Evolutionary conservation across 2,888 invertebrate genomes (phyloP).

Genomic region (Baccha elongata): DNA sequence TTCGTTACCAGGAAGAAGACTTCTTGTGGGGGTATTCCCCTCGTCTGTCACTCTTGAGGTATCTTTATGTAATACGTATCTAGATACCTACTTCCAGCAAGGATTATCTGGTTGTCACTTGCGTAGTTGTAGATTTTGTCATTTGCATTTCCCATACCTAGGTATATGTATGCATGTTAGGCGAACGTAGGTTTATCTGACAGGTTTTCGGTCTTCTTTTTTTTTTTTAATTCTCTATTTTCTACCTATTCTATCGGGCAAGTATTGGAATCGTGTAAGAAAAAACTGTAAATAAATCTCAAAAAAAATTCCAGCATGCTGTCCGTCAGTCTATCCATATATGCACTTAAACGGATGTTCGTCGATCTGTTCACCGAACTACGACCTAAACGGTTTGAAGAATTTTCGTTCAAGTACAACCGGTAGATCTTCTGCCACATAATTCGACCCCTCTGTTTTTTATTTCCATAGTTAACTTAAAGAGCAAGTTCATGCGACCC

Average conservation of each 20-base stretch:
- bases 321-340: too few relatives aligned
- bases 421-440: too few relatives aligned
- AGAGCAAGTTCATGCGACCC: too few relatives aligned
- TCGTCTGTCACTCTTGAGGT: neutral
- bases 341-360: too few relatives aligned
- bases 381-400: too few relatives aligned
- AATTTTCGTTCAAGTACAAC: too few relatives aligned
- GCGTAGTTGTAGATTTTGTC: slow-evolving; percentile 23
- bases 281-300: too few relatives aligned
- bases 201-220: slow-evolving; percentile 22
- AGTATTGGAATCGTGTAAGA: too few relatives aligned
- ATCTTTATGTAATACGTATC: neutral
- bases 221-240: neutral
- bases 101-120: slow-evolving; percentile 34
- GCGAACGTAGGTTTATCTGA: slow-evolving; percentile 4
- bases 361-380: too few relatives aligned
- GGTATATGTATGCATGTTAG: neutral
- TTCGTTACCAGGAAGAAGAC: slow-evolving; percentile 21
- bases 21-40: neutral
- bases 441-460: too few relatives aligned
- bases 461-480: too few relatives aligned
- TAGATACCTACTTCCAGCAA: neutral
- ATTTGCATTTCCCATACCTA: neutral
- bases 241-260: neutral
- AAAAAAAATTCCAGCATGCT: too few relatives aligned